These are phyloP conservation scores for Saimiri boliviensis DNA, from an alignment of 2,113 vertebrate genomes.

Conservation along the genomic window DNA sequence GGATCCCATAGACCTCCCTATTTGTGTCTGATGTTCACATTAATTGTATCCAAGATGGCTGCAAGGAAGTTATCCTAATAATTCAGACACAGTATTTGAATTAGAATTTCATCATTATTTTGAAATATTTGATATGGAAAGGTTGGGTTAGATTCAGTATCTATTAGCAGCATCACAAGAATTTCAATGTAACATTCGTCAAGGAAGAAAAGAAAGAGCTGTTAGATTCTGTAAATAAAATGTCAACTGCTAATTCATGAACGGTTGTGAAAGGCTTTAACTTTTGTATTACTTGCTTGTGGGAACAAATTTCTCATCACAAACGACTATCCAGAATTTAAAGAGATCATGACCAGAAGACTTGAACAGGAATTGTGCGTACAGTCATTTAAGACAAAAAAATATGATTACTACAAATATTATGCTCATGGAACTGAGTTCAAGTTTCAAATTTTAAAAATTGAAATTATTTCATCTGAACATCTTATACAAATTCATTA, in stretches of 20 bases:
- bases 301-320: conserved; percentile 6
- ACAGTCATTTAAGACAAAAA: background rate
- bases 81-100: background rate
- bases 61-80: background rate
- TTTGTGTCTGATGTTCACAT: background rate
- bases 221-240: background rate
- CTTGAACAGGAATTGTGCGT: background rate
- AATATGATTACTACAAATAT: background rate
- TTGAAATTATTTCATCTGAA: conserved; percentile 11
- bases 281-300: background rate
- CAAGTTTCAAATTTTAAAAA: background rate
- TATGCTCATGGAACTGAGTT: background rate
- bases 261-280: conserved; percentile 20
- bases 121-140: conserved; percentile 27
- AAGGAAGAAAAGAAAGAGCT: conserved; percentile 6
- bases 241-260: background rate
- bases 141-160: background rate
- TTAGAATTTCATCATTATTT: conserved; percentile 7
- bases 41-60: background rate
- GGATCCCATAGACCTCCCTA: background rate
- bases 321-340: background rate
- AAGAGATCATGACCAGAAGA: background rate
- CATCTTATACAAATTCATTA: background rate
- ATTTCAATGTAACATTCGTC: background rate
- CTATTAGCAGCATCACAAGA: background rate